These are phyloP conservation scores for Zophobas atratus DNA, from an alignment of 1,140 invertebrate genomes.

Conservation along the genomic window DNA sequence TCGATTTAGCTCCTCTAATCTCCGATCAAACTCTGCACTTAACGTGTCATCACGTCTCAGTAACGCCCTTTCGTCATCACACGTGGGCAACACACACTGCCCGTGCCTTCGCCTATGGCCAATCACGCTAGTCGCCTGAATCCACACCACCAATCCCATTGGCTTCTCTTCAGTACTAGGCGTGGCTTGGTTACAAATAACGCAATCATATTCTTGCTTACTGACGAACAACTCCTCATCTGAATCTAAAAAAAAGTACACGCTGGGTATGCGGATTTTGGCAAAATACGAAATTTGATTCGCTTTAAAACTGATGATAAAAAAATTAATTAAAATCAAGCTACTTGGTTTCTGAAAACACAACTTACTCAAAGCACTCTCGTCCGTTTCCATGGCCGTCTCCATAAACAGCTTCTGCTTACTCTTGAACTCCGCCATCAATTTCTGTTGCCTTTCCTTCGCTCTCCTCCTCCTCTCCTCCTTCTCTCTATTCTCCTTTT, in stretches of 20 bases:
- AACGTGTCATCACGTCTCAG: slow-evolving; percentile 74
- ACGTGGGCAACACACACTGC: slow-evolving; percentile 76
- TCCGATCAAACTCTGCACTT: slow-evolving; percentile 77
- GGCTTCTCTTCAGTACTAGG: slow-evolving; percentile 89
- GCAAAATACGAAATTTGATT: too few species aligned
- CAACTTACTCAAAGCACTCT: slow-evolving; percentile 48
- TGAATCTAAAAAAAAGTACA: slow-evolving; percentile 56
- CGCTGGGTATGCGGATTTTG: too few species aligned
- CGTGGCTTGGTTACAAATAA: slow-evolving; percentile 94
- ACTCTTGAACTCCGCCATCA: slow-evolving; percentile 94
- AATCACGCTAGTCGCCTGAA: slow-evolving; percentile 88
- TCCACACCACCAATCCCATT: slow-evolving; percentile 90
- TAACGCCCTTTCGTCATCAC: slow-evolving; percentile 73
- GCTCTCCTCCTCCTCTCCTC: slow-evolving; percentile 88
- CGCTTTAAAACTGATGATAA: too few species aligned
- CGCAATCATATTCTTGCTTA: slow-evolving; percentile 92
- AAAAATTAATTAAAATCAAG: too few species aligned
- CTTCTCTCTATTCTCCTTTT: slow-evolving; percentile 81
- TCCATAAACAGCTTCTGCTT: slow-evolving; percentile 95
- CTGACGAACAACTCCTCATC: slow-evolving; percentile 73
- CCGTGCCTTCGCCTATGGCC: slow-evolving; percentile 78
- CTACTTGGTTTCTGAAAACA: neutral
- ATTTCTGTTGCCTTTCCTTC: slow-evolving; percentile 89
- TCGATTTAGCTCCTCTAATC: slow-evolving; percentile 79
- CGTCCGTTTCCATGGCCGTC: slow-evolving; percentile 81